Percentiles rank a stretch among this genome's conserved stretches.
These are phyloP conservation scores for Pogonophryne albipinna DNA, from an alignment of 2,797 vertebrate genomes.

Conservation along the genomic window DNA sequence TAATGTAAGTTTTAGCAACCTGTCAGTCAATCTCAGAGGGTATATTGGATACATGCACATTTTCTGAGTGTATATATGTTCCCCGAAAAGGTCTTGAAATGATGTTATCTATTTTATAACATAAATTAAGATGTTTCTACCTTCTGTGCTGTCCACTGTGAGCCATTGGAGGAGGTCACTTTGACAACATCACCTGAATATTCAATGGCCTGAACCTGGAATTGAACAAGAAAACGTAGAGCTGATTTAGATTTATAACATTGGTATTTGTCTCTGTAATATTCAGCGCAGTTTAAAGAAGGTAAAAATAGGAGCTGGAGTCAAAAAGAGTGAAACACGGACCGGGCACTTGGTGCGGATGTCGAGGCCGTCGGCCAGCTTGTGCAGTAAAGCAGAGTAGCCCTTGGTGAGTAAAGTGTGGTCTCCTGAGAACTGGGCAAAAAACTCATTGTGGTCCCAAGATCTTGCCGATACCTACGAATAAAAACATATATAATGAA, in stretches of 20 bases:
- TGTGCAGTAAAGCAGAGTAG: constrained; percentile 90
- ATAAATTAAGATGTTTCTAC: constrained; percentile 69
- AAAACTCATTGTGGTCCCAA: constrained; percentile 99
- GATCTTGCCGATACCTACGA: constrained; percentile 94
- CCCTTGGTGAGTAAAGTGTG: constrained; percentile 93
- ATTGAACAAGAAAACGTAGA: background rate
- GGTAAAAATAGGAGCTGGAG: background rate
- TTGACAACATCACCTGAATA: constrained; percentile 92
- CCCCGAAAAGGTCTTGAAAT: background rate
- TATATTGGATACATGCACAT: background rate
- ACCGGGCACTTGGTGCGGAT: constrained; percentile 88
- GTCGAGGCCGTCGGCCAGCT: constrained; percentile 91
- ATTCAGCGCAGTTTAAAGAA: background rate
- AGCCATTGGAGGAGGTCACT: constrained; percentile 87
- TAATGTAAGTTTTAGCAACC: background rate
- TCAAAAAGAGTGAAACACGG: background rate
- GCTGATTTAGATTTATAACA: background rate
- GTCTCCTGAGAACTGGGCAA: constrained; percentile 98
- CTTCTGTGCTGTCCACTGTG: constrained; percentile 92
- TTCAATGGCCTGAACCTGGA: constrained; percentile 91
- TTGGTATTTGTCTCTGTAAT: background rate
- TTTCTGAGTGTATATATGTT: background rate
- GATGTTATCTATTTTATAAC: background rate
- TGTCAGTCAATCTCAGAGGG: background rate
- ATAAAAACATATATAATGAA: background rate